These are phyloP conservation scores for Prochilodus magdalenae DNA, from an alignment of 2,113 vertebrate genomes.

Conservation along the genomic window DNA sequence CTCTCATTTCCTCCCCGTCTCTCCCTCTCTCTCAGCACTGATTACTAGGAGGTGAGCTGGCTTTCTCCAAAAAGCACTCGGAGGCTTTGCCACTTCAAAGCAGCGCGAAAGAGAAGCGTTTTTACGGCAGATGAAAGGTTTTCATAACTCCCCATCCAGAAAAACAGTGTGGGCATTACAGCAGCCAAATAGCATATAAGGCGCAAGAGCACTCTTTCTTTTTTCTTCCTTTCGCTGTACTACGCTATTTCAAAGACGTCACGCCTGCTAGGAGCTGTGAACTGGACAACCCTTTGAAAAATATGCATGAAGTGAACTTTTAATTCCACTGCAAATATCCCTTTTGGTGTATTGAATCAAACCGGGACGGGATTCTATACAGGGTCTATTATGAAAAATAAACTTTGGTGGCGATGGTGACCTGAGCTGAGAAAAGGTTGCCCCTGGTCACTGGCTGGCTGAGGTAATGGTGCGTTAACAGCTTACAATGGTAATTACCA, in stretches of 20 bases:
- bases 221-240: conserved; percentile 26
- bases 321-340: not conserved
- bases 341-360: not conserved
- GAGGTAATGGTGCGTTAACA: conserved; percentile 73
- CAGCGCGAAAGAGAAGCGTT: conserved; percentile 61
- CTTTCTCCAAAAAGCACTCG: conserved; percentile 61
- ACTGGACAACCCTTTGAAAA: conserved; percentile 16
- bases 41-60: conserved; percentile 57
- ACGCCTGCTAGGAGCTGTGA: conserved; percentile 9
- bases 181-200: conserved; percentile 59
- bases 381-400: conserved; percentile 7
- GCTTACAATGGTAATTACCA: conserved; percentile 75
- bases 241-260: conserved; percentile 21
- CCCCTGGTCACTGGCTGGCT: conserved; percentile 62
- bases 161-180: conserved; percentile 61
- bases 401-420: conserved; percentile 10
- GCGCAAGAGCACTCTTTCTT: conserved; percentile 55
- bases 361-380: not conserved
- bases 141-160: conserved; percentile 66
- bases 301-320: not conserved
- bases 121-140: conserved; percentile 77
- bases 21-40: conserved; percentile 30
- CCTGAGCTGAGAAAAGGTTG: conserved; percentile 56
- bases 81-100: conserved; percentile 72
- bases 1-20: conserved; percentile 31